Percentiles rank a stretch among this genome's conserved stretches.
phyloP scores from a whole-genome alignment of 2,888 invertebrate species.

The Heliconius ismenius region DNA sequence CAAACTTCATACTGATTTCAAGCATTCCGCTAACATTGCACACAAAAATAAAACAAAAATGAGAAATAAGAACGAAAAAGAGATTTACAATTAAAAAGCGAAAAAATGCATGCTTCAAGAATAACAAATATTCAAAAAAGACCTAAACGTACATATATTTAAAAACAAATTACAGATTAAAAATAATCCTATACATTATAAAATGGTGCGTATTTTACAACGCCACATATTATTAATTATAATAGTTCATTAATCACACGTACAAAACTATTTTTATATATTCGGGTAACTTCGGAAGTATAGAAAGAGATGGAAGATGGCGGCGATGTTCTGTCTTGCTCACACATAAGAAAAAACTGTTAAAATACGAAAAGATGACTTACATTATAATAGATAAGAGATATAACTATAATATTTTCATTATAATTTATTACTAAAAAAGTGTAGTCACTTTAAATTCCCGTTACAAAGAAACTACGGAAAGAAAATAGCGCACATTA shows the following conservation, averaged over 20 bases:
- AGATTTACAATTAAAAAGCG: conserved; percentile 19
- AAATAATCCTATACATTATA: neutral
- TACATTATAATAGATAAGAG: neutral
- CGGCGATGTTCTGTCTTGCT: conserved; percentile 18
- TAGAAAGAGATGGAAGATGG: conserved; percentile 24
- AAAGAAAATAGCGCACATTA: neutral
- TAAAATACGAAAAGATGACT: neutral
- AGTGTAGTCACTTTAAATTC: neutral
- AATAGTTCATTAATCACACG: conserved; percentile 25
- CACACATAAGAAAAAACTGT: neutral
- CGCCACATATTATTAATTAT: conserved; percentile 15
- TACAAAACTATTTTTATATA: conserved; percentile 22
- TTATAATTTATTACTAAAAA: neutral
- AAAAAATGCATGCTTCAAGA: conserved; percentile 33
- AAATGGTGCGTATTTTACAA: neutral
- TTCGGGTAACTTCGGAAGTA: conserved; percentile 40
- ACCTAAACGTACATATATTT: neutral
- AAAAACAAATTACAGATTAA: conserved; percentile 11
- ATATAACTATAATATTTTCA: neutral
- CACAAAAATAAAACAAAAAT: conserved; percentile 15
- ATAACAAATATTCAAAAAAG: neutral
- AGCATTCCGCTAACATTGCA: conserved; percentile 26
- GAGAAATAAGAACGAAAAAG: neutral
- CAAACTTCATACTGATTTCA: neutral
- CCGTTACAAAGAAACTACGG: neutral